phyloP scores from a whole-genome alignment of 2,113 vertebrate genomes.

The Arizona elegans region DNA sequence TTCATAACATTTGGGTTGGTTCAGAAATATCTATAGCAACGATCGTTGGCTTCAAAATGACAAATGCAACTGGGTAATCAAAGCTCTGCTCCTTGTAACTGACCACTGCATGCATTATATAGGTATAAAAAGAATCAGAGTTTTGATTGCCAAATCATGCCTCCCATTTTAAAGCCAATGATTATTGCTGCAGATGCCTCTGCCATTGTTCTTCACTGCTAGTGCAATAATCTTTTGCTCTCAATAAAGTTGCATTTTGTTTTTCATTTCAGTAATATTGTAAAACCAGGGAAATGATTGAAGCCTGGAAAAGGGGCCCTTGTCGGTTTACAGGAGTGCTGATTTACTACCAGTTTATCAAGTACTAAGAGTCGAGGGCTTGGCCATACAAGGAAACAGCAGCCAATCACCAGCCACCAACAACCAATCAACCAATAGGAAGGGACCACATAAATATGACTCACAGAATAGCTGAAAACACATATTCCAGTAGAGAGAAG shows the following conservation, averaged over 20 bases:
- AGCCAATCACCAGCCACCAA: no score
- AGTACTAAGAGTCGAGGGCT: background rate
- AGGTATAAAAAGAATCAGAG: background rate
- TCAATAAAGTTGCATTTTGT: background rate
- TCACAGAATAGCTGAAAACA: no score
- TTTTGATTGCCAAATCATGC: background rate
- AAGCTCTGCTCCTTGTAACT: background rate
- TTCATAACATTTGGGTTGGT: slow-evolving; percentile 7
- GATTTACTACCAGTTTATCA: background rate
- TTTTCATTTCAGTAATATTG: background rate
- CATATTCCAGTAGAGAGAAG: background rate
- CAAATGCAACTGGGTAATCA: background rate
- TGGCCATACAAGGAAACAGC: no score
- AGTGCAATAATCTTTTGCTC: background rate
- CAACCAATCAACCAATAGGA: no score
- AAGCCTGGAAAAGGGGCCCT: background rate
- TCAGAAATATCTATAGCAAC: background rate
- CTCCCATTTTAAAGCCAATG: background rate
- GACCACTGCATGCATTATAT: background rate
- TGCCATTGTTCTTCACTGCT: background rate
- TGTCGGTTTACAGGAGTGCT: background rate
- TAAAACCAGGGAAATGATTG: background rate
- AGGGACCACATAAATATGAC: no score
- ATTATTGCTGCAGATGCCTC: background rate
- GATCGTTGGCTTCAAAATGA: background rate